Evolutionary conservation across 2,113 vertebrate genomes (phyloP).

Genomic region (Hyaena hyaena): DNA sequence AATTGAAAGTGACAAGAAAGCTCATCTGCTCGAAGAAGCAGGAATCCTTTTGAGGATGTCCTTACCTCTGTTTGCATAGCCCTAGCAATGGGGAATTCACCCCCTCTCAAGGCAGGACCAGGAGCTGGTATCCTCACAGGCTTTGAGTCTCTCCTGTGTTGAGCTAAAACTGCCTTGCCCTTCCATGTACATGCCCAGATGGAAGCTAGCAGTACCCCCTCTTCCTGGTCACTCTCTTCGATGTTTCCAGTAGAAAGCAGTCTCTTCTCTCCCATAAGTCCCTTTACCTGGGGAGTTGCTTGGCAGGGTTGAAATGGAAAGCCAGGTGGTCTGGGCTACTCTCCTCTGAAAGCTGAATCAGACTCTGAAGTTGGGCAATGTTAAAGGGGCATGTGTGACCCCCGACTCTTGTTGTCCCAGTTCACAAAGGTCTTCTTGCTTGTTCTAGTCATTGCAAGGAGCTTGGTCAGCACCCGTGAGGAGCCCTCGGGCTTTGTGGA

Average conservation of each 20-base stretch:
- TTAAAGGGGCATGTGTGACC: not conserved
- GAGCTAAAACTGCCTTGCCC: not conserved
- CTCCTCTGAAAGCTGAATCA: not conserved
- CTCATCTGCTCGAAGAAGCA: not conserved
- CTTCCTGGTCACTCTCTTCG: not conserved
- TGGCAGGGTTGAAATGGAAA: not conserved
- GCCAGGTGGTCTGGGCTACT: not conserved
- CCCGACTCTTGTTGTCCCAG: not conserved
- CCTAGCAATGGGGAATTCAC: not conserved
- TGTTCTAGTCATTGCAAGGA: not conserved
- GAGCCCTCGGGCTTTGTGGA: not conserved
- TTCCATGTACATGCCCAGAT: not conserved
- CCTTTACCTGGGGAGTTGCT: not conserved
- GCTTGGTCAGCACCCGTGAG: too few relatives aligned
- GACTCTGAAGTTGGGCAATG: not conserved
- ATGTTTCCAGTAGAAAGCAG: not conserved
- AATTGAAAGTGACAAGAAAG: not conserved
- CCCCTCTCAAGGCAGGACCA: not conserved
- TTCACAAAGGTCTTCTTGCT: not conserved
- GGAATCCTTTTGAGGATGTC: not conserved
- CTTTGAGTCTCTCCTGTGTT: not conserved
- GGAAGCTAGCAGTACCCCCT: not conserved
- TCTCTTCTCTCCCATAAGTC: not conserved
- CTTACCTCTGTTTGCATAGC: not conserved
- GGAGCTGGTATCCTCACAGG: not conserved